Percentiles rank a stretch among this genome's conserved stretches.
phyloP scores from a whole-genome alignment of 2,888 invertebrate genomes.

The Priocnemis perturbator region DNA sequence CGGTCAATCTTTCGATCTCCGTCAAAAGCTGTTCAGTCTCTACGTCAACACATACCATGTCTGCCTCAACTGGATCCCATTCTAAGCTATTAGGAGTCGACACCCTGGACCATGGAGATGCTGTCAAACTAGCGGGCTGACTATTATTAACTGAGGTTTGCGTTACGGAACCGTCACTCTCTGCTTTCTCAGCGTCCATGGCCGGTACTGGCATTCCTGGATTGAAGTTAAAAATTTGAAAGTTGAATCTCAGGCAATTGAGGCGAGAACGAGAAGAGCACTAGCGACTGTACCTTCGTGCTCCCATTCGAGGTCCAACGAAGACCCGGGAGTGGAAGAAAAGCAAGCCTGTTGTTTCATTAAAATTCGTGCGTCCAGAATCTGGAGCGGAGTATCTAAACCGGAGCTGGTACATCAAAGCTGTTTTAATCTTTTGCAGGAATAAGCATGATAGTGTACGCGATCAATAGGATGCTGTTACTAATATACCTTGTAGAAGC shows the following conservation, averaged over 20 bases:
- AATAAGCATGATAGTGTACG: background rate
- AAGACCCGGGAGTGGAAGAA: constrained; percentile 81
- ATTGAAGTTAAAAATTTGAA: constrained; percentile 1
- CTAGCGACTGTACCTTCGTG: constrained; percentile 77
- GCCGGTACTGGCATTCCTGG: constrained; percentile 60
- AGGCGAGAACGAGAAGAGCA: background rate
- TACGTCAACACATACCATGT: constrained; percentile 78
- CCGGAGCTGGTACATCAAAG: constrained; percentile 63
- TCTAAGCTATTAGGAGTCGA: constrained; percentile 83
- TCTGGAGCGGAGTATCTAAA: constrained; percentile 79
- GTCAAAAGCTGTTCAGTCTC: constrained; percentile 81
- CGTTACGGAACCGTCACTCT: constrained; percentile 56
- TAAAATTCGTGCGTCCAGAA: constrained; percentile 78
- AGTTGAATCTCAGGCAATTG: background rate
- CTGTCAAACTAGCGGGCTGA: constrained; percentile 69
- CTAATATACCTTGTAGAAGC: constrained; percentile 61
- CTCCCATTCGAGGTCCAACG: constrained; percentile 84
- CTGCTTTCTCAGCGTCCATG: constrained; percentile 47
- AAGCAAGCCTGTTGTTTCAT: constrained; percentile 71
- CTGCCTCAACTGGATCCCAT: constrained; percentile 81
- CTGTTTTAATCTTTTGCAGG: background rate
- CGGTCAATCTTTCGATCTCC: constrained; percentile 82
- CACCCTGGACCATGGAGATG: constrained; percentile 78
- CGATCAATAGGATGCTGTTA: background rate
- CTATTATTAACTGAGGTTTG: constrained; percentile 62